Percentiles rank a stretch among this genome's conserved stretches.
Evolutionary conservation across 2,113 vertebrate species (phyloP).

Genomic region (Rousettus leschenaultii): DNA sequence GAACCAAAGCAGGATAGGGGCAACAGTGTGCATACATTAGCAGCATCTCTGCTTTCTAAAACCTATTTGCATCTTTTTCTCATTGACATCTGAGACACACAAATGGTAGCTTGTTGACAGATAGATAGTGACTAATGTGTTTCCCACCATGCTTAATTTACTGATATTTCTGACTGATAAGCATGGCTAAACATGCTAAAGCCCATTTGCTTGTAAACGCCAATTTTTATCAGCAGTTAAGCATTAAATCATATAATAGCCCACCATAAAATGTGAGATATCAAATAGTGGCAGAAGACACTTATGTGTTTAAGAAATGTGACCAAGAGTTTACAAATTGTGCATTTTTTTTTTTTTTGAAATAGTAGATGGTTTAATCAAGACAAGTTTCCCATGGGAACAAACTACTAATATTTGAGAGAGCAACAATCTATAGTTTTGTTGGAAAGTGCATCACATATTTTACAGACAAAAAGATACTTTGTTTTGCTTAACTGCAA

Average conservation of each 20-base stretch:
- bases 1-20: neutral
- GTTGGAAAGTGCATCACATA: neutral
- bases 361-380: neutral
- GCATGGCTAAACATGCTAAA: conserved; percentile 25
- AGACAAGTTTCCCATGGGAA: neutral
- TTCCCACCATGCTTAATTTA: neutral
- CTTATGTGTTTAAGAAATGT: conserved; percentile 15
- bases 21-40: neutral
- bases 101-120: conserved; percentile 43
- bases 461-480: neutral
- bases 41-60: neutral
- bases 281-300: conserved; percentile 64
- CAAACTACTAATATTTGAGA: neutral
- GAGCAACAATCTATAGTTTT: neutral
- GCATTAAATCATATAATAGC: conserved; percentile 58
- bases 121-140: neutral
- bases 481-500: neutral
- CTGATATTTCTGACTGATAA: conserved; percentile 28
- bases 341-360: too few species aligned
- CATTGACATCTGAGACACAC: conserved; percentile 25
- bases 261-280: conserved; percentile 67
- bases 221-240: conserved; percentile 57
- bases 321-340: conserved; percentile 39
- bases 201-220: conserved; percentile 49
- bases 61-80: neutral